Evolutionary conservation across 2,888 invertebrate genomes (phyloP).

Genomic region (Drosophila anomalipes): DNA sequence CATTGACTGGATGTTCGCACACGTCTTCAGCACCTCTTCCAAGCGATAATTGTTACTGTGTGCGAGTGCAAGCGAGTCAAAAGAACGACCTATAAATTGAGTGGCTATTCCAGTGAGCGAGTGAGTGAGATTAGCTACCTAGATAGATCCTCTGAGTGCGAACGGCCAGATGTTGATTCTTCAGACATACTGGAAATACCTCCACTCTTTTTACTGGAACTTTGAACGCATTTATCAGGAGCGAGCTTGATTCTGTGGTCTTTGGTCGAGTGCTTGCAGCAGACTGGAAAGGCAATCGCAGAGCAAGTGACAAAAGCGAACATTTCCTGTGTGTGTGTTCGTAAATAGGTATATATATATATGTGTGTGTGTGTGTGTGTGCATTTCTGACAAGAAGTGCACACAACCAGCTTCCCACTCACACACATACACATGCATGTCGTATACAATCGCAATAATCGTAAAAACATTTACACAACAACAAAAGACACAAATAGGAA

Average conservation of each 20-base stretch:
- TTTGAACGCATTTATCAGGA: slow-evolving; percentile 7
- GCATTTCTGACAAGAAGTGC: slow-evolving; percentile 5
- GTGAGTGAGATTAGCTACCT: slow-evolving; percentile 44
- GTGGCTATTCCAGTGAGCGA: background rate
- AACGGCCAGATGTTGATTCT: slow-evolving; percentile 65
- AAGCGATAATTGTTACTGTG: slow-evolving; percentile 62
- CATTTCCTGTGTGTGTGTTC: slow-evolving; percentile 40
- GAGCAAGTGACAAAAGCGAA: slow-evolving; percentile 49
- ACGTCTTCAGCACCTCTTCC: slow-evolving; percentile 77
- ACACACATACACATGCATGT: slow-evolving; percentile 6
- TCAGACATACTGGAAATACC: slow-evolving; percentile 65
- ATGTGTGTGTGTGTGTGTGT: slow-evolving; percentile 11
- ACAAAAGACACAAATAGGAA: slow-evolving; percentile 28
- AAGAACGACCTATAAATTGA: slow-evolving; percentile 3
- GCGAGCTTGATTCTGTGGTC: slow-evolving; percentile 7
- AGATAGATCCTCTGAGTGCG: slow-evolving; percentile 64
- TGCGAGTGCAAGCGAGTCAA: background rate
- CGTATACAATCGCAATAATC: slow-evolving; percentile 28
- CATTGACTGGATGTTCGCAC: slow-evolving; percentile 79
- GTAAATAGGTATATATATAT: slow-evolving; percentile 6
- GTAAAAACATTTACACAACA: slow-evolving; percentile 43
- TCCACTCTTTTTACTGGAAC: slow-evolving; percentile 31
- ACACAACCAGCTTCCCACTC: background rate
- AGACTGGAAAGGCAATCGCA: slow-evolving; percentile 64
- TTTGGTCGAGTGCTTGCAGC: slow-evolving; percentile 53